Evolutionary conservation across 92 coral and sea anemone genomes (phyloP).

Genomic region (Actinostola sp.): DNA sequence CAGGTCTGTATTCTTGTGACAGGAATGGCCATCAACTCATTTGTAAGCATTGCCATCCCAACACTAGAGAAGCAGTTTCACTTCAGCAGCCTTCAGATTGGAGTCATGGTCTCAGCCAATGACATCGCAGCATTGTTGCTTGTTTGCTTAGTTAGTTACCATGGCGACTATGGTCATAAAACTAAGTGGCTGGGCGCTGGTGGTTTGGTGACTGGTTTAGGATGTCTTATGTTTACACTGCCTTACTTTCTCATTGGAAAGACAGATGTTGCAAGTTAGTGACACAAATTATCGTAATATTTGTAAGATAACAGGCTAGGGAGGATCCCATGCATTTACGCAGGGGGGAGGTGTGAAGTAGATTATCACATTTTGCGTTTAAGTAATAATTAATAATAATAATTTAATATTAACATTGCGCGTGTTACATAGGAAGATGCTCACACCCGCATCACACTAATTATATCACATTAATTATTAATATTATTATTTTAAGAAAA

Average conservation of each 20-base stretch:
- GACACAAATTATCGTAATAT: too few species aligned
- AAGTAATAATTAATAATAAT: too few species aligned
- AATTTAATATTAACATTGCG: too few species aligned
- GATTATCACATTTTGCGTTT: too few species aligned
- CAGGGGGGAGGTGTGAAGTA: too few species aligned
- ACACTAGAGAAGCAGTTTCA: constrained; percentile 58
- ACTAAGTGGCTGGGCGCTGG: constrained; percentile 61
- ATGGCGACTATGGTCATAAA: constrained; percentile 65
- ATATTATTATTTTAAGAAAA: too few species aligned
- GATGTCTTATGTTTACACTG: constrained; percentile 38
- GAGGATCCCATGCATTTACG: too few species aligned
- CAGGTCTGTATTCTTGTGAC: background rate
- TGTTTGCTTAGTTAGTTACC: constrained; percentile 60
- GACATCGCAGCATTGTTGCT: constrained; percentile 54
- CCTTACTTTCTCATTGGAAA: constrained; percentile 50
- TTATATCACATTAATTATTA: too few species aligned
- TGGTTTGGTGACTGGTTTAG: constrained; percentile 52
- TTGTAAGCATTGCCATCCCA: constrained; percentile 55
- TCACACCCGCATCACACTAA: too few species aligned
- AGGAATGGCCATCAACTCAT: constrained; percentile 62
- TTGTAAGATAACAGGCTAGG: too few species aligned
- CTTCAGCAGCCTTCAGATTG: constrained; percentile 56
- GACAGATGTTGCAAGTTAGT: constrained; percentile 46
- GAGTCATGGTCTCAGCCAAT: constrained; percentile 58
- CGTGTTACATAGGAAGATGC: too few species aligned